Conservation (phyloP, 1,140 invertebrate genomes). For the Plutomurus gul region DNA sequence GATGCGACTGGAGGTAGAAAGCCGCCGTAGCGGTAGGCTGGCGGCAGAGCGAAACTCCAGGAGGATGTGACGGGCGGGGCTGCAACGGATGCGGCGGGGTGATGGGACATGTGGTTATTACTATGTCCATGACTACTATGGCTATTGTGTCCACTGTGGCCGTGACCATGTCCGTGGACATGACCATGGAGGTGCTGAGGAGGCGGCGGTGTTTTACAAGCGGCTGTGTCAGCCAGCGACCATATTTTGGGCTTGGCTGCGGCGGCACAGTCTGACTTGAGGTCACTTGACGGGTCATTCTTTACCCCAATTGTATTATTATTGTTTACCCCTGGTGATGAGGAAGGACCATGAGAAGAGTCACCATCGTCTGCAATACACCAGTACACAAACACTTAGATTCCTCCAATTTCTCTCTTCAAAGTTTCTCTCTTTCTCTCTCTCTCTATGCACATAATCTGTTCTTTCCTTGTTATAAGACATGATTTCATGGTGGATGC, state of each 20-base stretch:
- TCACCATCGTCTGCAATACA: constrained; percentile 51
- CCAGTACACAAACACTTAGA: constrained; percentile 1
- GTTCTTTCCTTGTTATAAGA: too few species aligned
- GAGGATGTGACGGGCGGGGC: constrained; percentile 52
- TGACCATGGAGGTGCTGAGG: constrained; percentile 43
- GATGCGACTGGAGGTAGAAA: constrained; percentile 46
- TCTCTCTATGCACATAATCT: too few species aligned
- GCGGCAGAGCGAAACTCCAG: constrained; percentile 54
- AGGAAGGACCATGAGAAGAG: constrained; percentile 47
- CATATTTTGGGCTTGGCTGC: constrained; percentile 94
- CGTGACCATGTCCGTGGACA: constrained; percentile 29
- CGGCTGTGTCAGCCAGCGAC: constrained; percentile 94
- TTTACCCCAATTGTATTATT: constrained; percentile 52
- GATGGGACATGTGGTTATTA: constrained; percentile 26
- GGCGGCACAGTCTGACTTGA: constrained; percentile 53
- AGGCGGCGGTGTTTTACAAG: constrained; percentile 75
- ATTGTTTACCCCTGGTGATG: constrained; percentile 47
- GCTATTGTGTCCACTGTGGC: constrained; percentile 3
- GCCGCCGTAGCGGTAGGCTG: constrained; percentile 47
- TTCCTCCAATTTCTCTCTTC: not conserved
- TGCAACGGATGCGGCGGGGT: constrained; percentile 2
- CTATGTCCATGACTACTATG: constrained; percentile 35
- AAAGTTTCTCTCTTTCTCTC: not conserved
- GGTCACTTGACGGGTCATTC: constrained; percentile 52
- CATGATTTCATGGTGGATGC: too few species aligned